A percentile compares a stretch with the other conserved stretches of the same genome.
Conservation (phyloP, 2,888 invertebrate species). For the Dromius quadrimaculatus region DNA sequence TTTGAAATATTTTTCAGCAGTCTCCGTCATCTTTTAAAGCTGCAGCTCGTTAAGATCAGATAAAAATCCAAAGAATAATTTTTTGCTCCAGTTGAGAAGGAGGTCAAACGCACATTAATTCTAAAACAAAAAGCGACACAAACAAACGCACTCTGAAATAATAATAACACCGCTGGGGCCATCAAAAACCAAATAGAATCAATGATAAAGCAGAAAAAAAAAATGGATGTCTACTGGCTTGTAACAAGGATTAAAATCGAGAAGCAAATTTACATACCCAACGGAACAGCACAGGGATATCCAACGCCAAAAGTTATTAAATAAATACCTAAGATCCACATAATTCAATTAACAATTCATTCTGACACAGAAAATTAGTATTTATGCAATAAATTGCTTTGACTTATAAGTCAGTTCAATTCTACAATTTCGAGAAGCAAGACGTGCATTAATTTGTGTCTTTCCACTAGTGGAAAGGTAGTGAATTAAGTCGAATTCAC, state of each 20-base stretch:
- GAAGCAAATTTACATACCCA: constrained; percentile 38
- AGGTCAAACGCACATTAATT: constrained; percentile 47
- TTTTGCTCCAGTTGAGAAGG: constrained; percentile 46
- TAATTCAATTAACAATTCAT: constrained; percentile 7
- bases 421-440: too few relatives aligned
- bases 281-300: constrained; percentile 8
- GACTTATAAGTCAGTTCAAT: too few relatives aligned
- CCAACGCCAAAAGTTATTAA: constrained; percentile 35
- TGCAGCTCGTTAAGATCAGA: constrained; percentile 13
- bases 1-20: neutral
- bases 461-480: too few relatives aligned
- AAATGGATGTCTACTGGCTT: neutral
- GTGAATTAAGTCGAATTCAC: too few relatives aligned
- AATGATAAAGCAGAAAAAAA: neutral
- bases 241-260: too few relatives aligned
- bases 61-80: constrained; percentile 19
- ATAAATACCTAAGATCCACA: constrained; percentile 47
- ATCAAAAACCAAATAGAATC: neutral
- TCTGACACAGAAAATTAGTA: too few relatives aligned
- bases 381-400: too few relatives aligned
- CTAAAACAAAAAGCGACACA: constrained; percentile 32
- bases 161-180: too few relatives aligned
- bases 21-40: constrained; percentile 7
- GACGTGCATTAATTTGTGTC: too few relatives aligned
- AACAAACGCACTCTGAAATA: constrained; percentile 20